Percentiles rank a stretch among this genome's conserved stretches.
phyloP scores from a whole-genome alignment of 35 echinoderm and acorn worm genomes.

The Apostichopus californicus region DNA sequence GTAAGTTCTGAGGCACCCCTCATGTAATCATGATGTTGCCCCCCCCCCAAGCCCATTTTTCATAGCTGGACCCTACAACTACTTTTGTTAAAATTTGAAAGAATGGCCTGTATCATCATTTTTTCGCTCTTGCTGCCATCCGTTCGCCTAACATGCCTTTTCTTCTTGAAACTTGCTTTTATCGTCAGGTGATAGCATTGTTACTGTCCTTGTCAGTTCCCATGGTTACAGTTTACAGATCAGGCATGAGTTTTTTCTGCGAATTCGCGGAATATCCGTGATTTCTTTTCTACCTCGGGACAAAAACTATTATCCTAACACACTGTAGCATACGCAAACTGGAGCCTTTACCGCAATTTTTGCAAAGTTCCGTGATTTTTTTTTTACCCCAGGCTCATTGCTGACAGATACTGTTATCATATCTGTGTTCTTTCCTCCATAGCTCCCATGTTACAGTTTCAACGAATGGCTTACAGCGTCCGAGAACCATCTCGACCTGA shows the following conservation, averaged over 20 bases:
- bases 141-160: neutral
- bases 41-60: no score
- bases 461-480: slow-evolving; percentile 93
- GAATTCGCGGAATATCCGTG: no score
- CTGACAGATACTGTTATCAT: neutral
- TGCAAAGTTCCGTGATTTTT: no score
- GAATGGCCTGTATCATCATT: neutral
- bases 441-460: slow-evolving; percentile 95
- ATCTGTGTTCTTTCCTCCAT: neutral
- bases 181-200: neutral
- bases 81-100: no score
- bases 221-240: no score
- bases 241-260: no score
- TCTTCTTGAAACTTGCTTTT: neutral
- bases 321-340: no score
- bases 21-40: no score
- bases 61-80: no score
- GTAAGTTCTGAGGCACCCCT: slow-evolving; percentile 49
- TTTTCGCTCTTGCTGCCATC: neutral
- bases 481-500: slow-evolving; percentile 78
- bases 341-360: no score
- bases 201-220: neutral
- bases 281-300: no score
- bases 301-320: no score
- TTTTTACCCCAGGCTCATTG: neutral